Conservation (phyloP, 2,888 invertebrate genomes). For the Drosophila paracracens region DNA sequence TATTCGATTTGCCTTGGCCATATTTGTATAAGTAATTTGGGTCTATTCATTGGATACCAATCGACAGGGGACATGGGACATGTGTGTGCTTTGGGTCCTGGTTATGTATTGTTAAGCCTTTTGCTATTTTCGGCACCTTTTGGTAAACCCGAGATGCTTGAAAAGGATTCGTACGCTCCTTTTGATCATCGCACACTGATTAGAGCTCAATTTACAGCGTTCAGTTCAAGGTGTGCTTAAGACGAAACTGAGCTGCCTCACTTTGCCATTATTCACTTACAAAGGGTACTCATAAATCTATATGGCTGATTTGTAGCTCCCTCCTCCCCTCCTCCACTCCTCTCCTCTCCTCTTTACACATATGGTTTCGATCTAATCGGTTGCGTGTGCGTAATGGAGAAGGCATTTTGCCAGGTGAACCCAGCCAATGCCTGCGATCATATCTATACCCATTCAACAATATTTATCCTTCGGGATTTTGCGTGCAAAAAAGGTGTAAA, state of each 20-base stretch:
- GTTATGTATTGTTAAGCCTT: slow-evolving; percentile 58
- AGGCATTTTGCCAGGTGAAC: slow-evolving; percentile 18
- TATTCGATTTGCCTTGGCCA: slow-evolving; percentile 15
- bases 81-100: slow-evolving; percentile 69
- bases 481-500: slow-evolving; percentile 50
- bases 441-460: slow-evolving; percentile 26
- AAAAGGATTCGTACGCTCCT: slow-evolving; percentile 55
- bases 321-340: not conserved
- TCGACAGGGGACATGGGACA: slow-evolving; percentile 24
- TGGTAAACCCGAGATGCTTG: slow-evolving; percentile 72
- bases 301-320: slow-evolving; percentile 33
- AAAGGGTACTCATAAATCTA: slow-evolving; percentile 37
- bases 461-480: slow-evolving; percentile 16
- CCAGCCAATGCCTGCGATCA: slow-evolving; percentile 31
- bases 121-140: slow-evolving; percentile 79
- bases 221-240: slow-evolving; percentile 54
- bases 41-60: slow-evolving; percentile 25
- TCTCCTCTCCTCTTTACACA: slow-evolving; percentile 8
- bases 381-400: slow-evolving; percentile 56
- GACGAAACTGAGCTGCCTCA: slow-evolving; percentile 54
- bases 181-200: slow-evolving; percentile 67
- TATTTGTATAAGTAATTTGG: slow-evolving; percentile 64
- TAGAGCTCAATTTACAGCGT: slow-evolving; percentile 73
- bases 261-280: slow-evolving; percentile 65
- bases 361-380: slow-evolving; percentile 63